Conservation (phyloP, 2,113 vertebrate genomes). For the Neolamprologus toae region DNA sequence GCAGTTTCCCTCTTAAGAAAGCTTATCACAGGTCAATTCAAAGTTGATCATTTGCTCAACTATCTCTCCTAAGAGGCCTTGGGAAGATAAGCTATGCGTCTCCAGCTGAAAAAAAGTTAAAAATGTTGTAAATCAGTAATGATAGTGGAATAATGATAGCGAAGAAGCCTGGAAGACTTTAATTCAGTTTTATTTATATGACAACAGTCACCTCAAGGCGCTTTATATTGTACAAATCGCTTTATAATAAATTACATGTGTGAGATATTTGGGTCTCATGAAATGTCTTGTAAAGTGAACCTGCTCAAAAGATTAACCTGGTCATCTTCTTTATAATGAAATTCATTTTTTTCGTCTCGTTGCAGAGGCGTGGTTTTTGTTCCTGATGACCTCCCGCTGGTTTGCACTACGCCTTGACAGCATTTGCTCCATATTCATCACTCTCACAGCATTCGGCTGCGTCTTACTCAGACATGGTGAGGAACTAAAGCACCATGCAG, state of each 20-base stretch:
- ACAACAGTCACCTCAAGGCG: background rate
- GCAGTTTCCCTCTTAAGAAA: background rate
- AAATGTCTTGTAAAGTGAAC: background rate
- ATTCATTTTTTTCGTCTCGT: background rate
- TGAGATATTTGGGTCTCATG: background rate
- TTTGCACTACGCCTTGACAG: slow-evolving; percentile 88
- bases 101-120: background rate
- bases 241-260: background rate
- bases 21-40: background rate
- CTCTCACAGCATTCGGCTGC: slow-evolving; percentile 79
- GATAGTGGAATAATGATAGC: background rate
- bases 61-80: background rate
- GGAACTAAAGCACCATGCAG: background rate
- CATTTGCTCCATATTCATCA: slow-evolving; percentile 86
- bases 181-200: background rate
- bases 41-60: background rate
- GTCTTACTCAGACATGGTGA: slow-evolving; percentile 81
- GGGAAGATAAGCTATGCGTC: background rate
- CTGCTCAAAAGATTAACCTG: background rate
- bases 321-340: background rate
- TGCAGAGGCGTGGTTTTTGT: slow-evolving; percentile 87
- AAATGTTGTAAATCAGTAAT: background rate
- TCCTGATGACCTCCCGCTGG: slow-evolving; percentile 92
- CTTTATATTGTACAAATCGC: background rate
- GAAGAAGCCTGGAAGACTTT: background rate